These are phyloP conservation scores for Chelonus formosanus DNA, from an alignment of 2,888 invertebrate genomes.

Conservation along the genomic window DNA sequence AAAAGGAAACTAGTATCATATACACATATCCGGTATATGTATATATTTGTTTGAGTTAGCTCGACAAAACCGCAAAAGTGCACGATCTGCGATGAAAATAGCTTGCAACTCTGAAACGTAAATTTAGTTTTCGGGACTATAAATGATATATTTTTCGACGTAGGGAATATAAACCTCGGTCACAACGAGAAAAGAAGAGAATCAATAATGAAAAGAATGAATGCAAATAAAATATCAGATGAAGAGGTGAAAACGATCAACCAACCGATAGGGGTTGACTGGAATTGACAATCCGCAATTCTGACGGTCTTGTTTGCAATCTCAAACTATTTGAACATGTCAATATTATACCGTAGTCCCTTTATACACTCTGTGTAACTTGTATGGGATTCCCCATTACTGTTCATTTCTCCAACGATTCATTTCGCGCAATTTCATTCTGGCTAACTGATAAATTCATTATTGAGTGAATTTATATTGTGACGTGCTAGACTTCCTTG, in stretches of 20 bases:
- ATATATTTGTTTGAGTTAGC: constrained; percentile 6
- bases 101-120: constrained; percentile 44
- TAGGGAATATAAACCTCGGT: not conserved
- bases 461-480: constrained; percentile 37
- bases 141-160: constrained; percentile 34
- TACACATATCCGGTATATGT: constrained; percentile 1
- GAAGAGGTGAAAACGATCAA: constrained; percentile 21
- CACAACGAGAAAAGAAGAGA: not conserved
- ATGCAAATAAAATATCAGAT: too few relatives aligned
- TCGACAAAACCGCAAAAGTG: constrained; percentile 20
- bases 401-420: constrained; percentile 21
- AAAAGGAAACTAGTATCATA: constrained; percentile 12
- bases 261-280: constrained; percentile 30
- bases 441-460: constrained; percentile 47
- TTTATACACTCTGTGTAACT: constrained; percentile 15
- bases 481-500: constrained; percentile 28
- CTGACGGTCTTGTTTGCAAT: constrained; percentile 40
- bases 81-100: constrained; percentile 41
- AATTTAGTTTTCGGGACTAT: constrained; percentile 41
- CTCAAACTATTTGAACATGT: constrained; percentile 35
- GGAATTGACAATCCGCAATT: constrained; percentile 45
- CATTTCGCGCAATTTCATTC: constrained; percentile 9
- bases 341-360: constrained; percentile 19
- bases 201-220: too few relatives aligned
- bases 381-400: constrained; percentile 22